Evolutionary conservation across 2,888 invertebrate species (phyloP), one percentile per base, ranked within the genome.

Genomic region (Perizoma flavofasciatum): DNA sequence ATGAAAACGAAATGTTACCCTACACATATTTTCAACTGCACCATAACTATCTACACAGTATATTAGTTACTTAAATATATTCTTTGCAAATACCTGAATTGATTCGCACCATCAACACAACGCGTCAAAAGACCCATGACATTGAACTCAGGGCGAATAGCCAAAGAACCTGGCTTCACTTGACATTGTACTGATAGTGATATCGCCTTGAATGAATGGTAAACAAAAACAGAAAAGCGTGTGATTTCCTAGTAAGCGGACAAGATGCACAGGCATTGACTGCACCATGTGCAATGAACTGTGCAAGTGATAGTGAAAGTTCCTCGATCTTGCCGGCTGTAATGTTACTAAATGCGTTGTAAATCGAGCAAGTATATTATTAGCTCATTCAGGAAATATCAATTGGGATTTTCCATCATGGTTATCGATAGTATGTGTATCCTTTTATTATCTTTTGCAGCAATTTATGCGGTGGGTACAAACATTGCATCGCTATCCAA

Each of bases 281-380:
- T 62, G 61, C 60, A 51, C 5, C 45, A 54, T 72, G 72, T 69
- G 69, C 70, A 70, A 61, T 72, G 72, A 70, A 70, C 70, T 68
- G 66, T 39, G 55, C 22, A 22, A 54, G 54, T 60, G 67, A 65
- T 58, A 69, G 69, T 69, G 69, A 69, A 69, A 69, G 69, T 67
- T 55, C 7, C 54, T 54, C 60, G 61, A 61, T 61, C 61, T 66
- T 7, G 55, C 61, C 63, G 57, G 61, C 41, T 57, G 58, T 49
- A 57, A 40, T 58, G 55, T 58, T 59, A 63, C 58, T 61, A 51
- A 41, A 47, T 50, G 50, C 41, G 54, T 50, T 49, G 49, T 55
- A 63, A 63, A 49, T 54, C 59, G 55, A 48, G 49, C 49, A 45
- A 11, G 35, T 49, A 34, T 46, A 46, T 44, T 54, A 59, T 35